Percentiles rank a stretch among this genome's conserved stretches.
These are phyloP conservation scores for Menidia beryllina DNA, from an alignment of 2,113 vertebrate genomes.

Conservation along the genomic window DNA sequence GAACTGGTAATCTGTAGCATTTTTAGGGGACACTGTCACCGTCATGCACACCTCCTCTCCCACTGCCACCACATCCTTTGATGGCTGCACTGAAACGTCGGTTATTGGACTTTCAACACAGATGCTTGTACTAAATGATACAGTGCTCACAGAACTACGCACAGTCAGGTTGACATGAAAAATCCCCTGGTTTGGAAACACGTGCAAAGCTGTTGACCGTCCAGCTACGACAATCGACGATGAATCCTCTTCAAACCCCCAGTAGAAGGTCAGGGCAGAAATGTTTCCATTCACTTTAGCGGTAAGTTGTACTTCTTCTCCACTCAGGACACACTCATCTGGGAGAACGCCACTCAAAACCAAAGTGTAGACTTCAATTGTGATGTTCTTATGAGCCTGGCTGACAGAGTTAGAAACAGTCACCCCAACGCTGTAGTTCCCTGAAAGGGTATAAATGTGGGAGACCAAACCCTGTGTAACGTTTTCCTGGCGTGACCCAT, in stretches of 20 bases:
- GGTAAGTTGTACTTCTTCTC: constrained; percentile 47
- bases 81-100: constrained; percentile 52
- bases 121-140: constrained; percentile 54
- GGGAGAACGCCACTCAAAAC: constrained; percentile 70
- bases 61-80: constrained; percentile 47
- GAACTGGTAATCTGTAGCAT: constrained; percentile 60
- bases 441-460: constrained; percentile 73
- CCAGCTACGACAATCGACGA: constrained; percentile 52
- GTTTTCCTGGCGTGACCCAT: constrained; percentile 67
- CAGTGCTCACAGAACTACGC: constrained; percentile 53
- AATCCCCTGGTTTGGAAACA: constrained; percentile 64
- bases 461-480: constrained; percentile 53
- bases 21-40: constrained; percentile 62
- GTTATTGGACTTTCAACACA: constrained; percentile 74
- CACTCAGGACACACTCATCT: constrained; percentile 62
- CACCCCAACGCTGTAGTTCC: constrained; percentile 75
- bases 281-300: constrained; percentile 68
- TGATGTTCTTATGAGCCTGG: constrained; percentile 50
- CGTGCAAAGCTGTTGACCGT: constrained; percentile 63
- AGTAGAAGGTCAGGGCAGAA: constrained; percentile 70
- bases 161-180: constrained; percentile 71
- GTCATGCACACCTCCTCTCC: constrained; percentile 72
- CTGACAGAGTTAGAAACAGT: constrained; percentile 74
- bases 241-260: constrained; percentile 80
- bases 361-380: constrained; percentile 71